Conservation (phyloP, 1,140 invertebrate species). For the Drosophila equinoxialis region DNA sequence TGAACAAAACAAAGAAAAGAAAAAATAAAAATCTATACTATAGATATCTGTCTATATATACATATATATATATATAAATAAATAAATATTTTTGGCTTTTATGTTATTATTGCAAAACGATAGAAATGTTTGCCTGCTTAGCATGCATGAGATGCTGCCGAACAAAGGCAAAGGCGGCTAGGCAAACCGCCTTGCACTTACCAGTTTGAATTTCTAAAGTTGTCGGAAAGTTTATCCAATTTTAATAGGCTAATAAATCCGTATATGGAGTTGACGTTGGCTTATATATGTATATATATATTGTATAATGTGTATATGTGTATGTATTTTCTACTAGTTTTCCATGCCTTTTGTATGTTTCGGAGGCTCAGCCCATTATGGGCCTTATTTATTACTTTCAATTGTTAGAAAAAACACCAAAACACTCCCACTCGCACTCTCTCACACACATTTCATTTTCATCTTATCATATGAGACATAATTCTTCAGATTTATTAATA, state of each 20-base stretch:
- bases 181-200: constrained; percentile 64
- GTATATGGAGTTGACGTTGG: constrained; percentile 57
- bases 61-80: constrained; percentile 40
- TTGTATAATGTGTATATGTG: constrained; percentile 36
- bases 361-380: constrained; percentile 64
- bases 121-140: constrained; percentile 44
- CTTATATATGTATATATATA: constrained; percentile 1
- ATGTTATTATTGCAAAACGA: constrained; percentile 13
- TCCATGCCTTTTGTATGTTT: constrained; percentile 43
- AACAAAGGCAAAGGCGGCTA: constrained; percentile 61
- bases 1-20: constrained; percentile 14
- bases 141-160: constrained; percentile 56
- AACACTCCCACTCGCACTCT: constrained; percentile 62
- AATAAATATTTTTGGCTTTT: constrained; percentile 38
- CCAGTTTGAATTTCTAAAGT: constrained; percentile 59
- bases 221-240: constrained; percentile 75
- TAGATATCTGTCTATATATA: too few species aligned
- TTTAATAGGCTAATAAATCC: constrained; percentile 74
- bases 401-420: constrained; percentile 54
- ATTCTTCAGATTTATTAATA: constrained; percentile 67
- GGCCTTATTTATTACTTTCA: constrained; percentile 68
- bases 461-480: constrained; percentile 76
- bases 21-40: constrained; percentile 22
- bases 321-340: constrained; percentile 61
- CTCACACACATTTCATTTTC: constrained; percentile 73